Evolutionary conservation across 2,888 invertebrate species (phyloP).

Genomic region (Anarsia innoxiella): DNA sequence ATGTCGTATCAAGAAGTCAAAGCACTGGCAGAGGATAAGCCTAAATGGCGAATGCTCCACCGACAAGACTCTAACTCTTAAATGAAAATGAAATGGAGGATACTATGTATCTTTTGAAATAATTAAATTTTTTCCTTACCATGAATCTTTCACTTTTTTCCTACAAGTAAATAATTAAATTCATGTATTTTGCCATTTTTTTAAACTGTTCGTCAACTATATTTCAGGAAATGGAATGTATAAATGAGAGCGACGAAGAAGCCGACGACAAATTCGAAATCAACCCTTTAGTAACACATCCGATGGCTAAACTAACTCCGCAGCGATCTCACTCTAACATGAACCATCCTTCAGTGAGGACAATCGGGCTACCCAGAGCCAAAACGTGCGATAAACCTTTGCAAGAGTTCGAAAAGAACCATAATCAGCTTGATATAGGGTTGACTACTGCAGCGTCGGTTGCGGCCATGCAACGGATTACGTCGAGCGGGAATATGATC

Average conservation of each 20-base stretch:
- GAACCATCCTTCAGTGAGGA: conserved; percentile 64
- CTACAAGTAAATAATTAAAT: too few relatives aligned
- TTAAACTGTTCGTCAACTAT: too few relatives aligned
- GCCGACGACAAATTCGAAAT: conserved; percentile 73
- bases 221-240: conserved; percentile 80
- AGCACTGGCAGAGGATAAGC: too few relatives aligned
- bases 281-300: conserved; percentile 55
- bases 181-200: too few relatives aligned
- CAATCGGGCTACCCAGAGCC: conserved; percentile 59
- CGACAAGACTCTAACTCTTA: too few relatives aligned
- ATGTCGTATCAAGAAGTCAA: too few relatives aligned
- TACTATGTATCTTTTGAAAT: too few relatives aligned
- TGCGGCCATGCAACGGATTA: conserved; percentile 64
- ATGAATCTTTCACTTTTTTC: too few relatives aligned
- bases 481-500: conserved; percentile 68
- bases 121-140: too few relatives aligned
- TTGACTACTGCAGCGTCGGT: conserved; percentile 64
- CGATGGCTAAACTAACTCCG: conserved; percentile 49
- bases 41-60: too few relatives aligned
- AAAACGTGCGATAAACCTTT: conserved; percentile 67
- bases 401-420: conserved; percentile 53
- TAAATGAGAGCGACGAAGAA: conserved; percentile 79
- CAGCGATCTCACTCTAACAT: conserved; percentile 57
- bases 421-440: conserved; percentile 25
- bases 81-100: too few relatives aligned